These are phyloP conservation scores for Gryllus longicercus DNA, from an alignment of 2,888 invertebrate species.

Conservation along the genomic window DNA sequence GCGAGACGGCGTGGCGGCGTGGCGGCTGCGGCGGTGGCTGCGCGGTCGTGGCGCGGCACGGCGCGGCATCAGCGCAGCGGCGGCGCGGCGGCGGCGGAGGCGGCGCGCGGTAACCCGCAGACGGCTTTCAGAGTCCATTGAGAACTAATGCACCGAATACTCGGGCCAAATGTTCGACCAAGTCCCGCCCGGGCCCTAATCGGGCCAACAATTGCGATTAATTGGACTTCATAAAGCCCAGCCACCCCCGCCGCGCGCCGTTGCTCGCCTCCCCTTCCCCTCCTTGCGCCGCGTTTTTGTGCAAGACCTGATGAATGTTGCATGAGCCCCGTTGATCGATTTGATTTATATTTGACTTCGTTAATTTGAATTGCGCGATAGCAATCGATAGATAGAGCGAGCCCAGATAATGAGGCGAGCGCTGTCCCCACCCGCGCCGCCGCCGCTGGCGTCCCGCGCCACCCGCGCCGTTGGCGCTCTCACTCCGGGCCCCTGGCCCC, in stretches of 20 bases:
- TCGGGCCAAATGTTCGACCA: slow-evolving; percentile 10
- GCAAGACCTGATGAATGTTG: slow-evolving; percentile 17
- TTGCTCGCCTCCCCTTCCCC: background rate
- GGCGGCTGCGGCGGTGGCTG: background rate
- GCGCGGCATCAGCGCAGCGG: background rate
- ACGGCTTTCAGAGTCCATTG: slow-evolving; percentile 5
- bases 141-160: slow-evolving; percentile 17
- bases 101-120: background rate
- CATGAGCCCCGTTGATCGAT: background rate
- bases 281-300: background rate
- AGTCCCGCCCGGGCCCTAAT: background rate
- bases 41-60: background rate
- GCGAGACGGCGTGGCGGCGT: background rate
- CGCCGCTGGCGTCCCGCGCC: background rate
- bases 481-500: no score
- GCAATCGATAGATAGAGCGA: background rate
- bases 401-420: slow-evolving; percentile 17
- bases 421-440: background rate
- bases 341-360: slow-evolving; percentile 8
- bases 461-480: no score
- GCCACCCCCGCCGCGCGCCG: background rate
- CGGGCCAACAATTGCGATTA: slow-evolving; percentile 11
- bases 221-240: slow-evolving; percentile 7
- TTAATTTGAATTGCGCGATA: background rate
- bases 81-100: background rate